Evolutionary conservation across 2,888 invertebrate genomes (phyloP).

Genomic region (Caenorhabditis sp.): DNA sequence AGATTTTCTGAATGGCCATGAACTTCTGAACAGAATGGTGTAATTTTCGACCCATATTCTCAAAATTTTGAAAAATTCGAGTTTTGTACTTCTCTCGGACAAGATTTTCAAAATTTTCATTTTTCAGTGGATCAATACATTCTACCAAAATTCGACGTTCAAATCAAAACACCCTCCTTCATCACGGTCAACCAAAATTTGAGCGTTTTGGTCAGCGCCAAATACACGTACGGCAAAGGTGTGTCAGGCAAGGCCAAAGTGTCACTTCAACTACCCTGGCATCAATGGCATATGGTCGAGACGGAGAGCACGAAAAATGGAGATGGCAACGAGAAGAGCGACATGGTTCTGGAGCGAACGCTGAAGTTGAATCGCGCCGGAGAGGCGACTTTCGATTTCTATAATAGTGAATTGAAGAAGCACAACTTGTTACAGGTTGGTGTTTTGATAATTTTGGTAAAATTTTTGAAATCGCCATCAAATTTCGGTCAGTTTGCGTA

Average conservation of each 20-base stretch:
- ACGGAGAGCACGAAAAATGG: slow-evolving; percentile 46
- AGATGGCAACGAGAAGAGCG: slow-evolving; percentile 7
- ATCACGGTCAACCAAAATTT: slow-evolving; percentile 83
- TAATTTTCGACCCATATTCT: too few relatives aligned
- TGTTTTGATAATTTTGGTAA: too few relatives aligned
- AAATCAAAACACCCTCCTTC: slow-evolving; percentile 83
- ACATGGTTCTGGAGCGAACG: slow-evolving; percentile 55
- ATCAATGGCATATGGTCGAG: slow-evolving; percentile 55
- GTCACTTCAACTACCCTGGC: slow-evolving; percentile 58
- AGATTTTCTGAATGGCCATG: too few relatives aligned
- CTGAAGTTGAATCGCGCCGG: slow-evolving; percentile 66
- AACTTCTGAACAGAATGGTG: too few relatives aligned
- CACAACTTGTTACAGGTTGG: slow-evolving; percentile 51
- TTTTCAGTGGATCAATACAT: slow-evolving; percentile 73
- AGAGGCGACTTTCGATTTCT: slow-evolving; percentile 65
- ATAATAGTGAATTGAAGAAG: slow-evolving; percentile 65
- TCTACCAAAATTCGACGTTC: slow-evolving; percentile 89
- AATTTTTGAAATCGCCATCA: too few relatives aligned
- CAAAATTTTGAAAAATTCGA: too few relatives aligned
- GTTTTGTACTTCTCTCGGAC: too few relatives aligned
- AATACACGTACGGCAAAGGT: slow-evolving; percentile 77
- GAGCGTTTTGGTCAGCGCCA: slow-evolving; percentile 81
- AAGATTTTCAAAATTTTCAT: too few relatives aligned
- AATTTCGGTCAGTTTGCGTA: background rate
- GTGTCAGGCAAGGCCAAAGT: slow-evolving; percentile 75